Evolutionary conservation across 2,113 vertebrate genomes (phyloP), one percentile per base, ranked within the genome.

Genomic region (Oncorhynchus gorbuscha): DNA sequence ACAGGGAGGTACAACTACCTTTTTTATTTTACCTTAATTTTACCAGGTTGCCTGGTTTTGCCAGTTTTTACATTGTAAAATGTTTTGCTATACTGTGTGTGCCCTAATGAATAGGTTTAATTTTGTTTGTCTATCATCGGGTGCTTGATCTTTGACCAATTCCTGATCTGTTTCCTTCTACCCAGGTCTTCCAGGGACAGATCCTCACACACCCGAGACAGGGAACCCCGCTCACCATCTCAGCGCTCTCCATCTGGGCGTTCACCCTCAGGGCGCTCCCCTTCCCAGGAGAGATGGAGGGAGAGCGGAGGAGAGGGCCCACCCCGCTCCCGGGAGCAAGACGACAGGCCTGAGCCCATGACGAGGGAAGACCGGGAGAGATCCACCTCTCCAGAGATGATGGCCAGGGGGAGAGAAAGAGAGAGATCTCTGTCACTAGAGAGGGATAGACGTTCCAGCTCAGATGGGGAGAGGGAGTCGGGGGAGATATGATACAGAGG

Each of bases 361-460:
- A 79, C 84, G 84, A 58, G 65, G 32, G 18, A 78, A 20, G 75
- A 78, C 69, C 82, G 70, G 76, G 89, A 87, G 84, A 76, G 73
- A 69, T 92, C 92, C 3, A 76, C 78, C 58, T 87, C 91, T 5
- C 88, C 86, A 2, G 88, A 92, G 84, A 87, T 73, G 74, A 78
- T 73, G 74, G 78, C 85, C 77, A 85, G 65, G 71, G 84, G 75
- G 68, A 80, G 74, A 65, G 91, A 93, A 14, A 83, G 92, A 71
- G 91, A 92, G 83, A 77, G 89, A 67, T 94, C 93, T 0, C 79
- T 93, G 71, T 94, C 93, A 0, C 84, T 75, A 0, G 93, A 94
- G 81, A 87, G 91, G 75, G 92, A 94, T 39, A 83, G 86, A 32
- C 92, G 78, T 55, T 94, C 93, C 80, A 94, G 92, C 84, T 94